phyloP scores from a whole-genome alignment of 2,888 invertebrate genomes.

The Thera obeliscata region DNA sequence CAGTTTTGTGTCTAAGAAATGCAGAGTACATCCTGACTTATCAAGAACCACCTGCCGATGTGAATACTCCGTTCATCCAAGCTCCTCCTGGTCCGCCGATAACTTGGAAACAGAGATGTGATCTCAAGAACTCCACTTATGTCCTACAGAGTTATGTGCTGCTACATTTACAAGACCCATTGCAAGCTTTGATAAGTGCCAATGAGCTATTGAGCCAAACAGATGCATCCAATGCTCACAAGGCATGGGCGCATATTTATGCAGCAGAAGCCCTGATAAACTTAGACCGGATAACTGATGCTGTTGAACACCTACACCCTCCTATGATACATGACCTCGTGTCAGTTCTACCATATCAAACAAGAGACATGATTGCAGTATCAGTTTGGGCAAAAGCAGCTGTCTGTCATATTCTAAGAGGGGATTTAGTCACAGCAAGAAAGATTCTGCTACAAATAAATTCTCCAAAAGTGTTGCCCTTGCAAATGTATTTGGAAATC shows the following conservation, averaged over 20 bases:
- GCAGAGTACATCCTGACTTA: slow-evolving; percentile 89
- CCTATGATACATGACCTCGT: slow-evolving; percentile 86
- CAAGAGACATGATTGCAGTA: slow-evolving; percentile 77
- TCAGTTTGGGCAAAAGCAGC: slow-evolving; percentile 83
- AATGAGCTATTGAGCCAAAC: slow-evolving; percentile 89
- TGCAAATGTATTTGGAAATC: slow-evolving; percentile 85
- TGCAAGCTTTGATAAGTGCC: slow-evolving; percentile 91
- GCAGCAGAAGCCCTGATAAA: slow-evolving; percentile 94
- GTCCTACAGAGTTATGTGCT: slow-evolving; percentile 93
- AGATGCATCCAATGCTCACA: slow-evolving; percentile 80
- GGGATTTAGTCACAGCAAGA: slow-evolving; percentile 76
- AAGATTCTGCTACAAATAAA: slow-evolving; percentile 79
- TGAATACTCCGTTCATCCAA: slow-evolving; percentile 64
- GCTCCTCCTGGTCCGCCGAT: slow-evolving; percentile 87
- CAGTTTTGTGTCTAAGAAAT: slow-evolving; percentile 93
- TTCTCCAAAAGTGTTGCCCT: slow-evolving; percentile 74
- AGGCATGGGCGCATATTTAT: slow-evolving; percentile 94
- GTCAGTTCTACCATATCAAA: slow-evolving; percentile 71
- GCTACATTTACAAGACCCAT: slow-evolving; percentile 92
- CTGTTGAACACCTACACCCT: slow-evolving; percentile 92
- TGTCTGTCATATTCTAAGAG: slow-evolving; percentile 77
- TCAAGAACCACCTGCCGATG: slow-evolving; percentile 72
- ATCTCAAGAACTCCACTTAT: slow-evolving; percentile 87
- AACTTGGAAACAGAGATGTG: slow-evolving; percentile 84
- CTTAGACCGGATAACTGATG: slow-evolving; percentile 92